Evolutionary conservation across 2,113 vertebrate genomes (phyloP).

Genomic region (Illadopsis cleaveri): DNA sequence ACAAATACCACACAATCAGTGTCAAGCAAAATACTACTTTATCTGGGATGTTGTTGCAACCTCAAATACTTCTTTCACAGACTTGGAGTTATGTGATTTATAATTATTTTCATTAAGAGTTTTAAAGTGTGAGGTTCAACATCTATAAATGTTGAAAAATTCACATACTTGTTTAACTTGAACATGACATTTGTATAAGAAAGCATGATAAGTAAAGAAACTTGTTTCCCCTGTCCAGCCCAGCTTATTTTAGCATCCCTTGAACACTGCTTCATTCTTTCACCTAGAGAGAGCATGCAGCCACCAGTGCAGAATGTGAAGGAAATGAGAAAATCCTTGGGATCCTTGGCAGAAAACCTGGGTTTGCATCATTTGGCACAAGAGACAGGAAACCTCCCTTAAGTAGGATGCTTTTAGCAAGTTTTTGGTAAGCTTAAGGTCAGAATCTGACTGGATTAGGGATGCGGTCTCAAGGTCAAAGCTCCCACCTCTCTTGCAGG

Average conservation of each 20-base stretch:
- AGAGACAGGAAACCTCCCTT: neutral
- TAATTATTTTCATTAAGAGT: neutral
- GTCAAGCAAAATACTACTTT: neutral
- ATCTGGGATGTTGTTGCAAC: neutral
- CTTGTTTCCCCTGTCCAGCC: neutral
- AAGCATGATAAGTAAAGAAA: neutral
- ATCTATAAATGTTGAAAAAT: neutral
- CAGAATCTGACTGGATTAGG: neutral
- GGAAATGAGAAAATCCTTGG: neutral
- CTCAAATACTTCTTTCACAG: neutral
- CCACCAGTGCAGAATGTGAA: neutral
- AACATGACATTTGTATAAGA: neutral
- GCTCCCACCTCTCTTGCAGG: neutral
- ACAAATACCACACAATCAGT: neutral
- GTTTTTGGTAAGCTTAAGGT: neutral
- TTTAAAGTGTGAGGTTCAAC: neutral
- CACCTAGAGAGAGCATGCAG: neutral
- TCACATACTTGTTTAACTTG: neutral
- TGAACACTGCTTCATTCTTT: neutral
- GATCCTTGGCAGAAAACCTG: neutral
- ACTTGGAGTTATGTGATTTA: neutral
- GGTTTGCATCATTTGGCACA: neutral
- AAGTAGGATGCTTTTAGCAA: neutral
- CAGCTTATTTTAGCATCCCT: neutral
- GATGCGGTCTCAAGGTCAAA: neutral